phyloP scores from a whole-genome alignment of 1,140 invertebrate species.

The Ylistrum balloti region DNA sequence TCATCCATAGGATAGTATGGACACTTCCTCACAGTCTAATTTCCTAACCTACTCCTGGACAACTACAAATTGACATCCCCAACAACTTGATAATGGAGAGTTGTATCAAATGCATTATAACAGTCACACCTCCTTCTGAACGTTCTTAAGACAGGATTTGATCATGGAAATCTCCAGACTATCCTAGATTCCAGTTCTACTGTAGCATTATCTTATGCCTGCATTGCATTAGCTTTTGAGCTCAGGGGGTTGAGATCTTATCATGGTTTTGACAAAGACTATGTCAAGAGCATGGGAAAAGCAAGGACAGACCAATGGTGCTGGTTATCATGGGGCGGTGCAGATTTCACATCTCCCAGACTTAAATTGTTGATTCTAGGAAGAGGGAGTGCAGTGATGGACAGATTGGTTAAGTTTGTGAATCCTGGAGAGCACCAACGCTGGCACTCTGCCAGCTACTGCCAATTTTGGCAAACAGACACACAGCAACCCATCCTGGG shows the following conservation, averaged over 20 bases:
- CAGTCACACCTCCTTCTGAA: too few relatives aligned
- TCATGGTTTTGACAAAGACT: not conserved
- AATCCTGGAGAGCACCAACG: not conserved
- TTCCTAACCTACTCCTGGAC: too few relatives aligned
- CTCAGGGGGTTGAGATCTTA: not conserved
- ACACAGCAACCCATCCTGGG: not conserved
- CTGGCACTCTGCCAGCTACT: not conserved
- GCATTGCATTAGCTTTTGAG: not conserved
- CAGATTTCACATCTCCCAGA: conserved; percentile 1
- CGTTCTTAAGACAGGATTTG: too few relatives aligned
- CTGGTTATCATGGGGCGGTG: not conserved
- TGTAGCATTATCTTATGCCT: not conserved
- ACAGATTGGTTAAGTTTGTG: not conserved
- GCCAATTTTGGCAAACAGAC: conserved; percentile 20
- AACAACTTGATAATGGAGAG: too few relatives aligned
- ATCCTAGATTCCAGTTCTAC: not conserved
- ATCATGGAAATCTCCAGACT: too few relatives aligned
- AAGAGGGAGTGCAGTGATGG: conserved; percentile 12
- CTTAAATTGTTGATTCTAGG: not conserved
- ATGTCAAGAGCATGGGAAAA: not conserved
- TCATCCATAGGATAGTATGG: too few relatives aligned
- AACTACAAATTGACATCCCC: too few relatives aligned
- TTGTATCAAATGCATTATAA: too few relatives aligned
- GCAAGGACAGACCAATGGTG: not conserved
- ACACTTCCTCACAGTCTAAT: too few relatives aligned